Evolutionary conservation across 2,888 invertebrate genomes (phyloP).

Genomic region (Drosophila anomelani): DNA sequence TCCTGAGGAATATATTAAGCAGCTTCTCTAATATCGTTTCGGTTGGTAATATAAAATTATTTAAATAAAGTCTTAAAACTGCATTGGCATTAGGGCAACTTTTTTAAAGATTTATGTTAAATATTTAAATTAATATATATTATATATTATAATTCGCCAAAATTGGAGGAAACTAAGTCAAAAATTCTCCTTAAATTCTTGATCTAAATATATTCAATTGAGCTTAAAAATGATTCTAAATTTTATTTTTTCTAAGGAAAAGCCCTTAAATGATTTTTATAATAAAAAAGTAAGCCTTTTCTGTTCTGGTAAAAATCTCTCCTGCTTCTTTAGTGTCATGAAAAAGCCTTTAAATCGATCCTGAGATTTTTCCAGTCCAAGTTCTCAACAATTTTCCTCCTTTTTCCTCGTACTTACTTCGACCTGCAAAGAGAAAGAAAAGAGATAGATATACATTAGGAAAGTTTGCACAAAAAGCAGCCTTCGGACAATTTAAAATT

Average conservation of each 20-base stretch:
- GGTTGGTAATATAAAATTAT: too few species aligned
- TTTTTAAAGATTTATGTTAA: too few species aligned
- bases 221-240: neutral
- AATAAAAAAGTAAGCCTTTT: neutral
- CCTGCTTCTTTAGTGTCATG: neutral
- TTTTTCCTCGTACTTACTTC: slow-evolving; percentile 83
- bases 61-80: too few species aligned
- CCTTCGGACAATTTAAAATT: slow-evolving; percentile 62
- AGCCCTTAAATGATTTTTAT: too few species aligned
- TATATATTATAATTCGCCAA: too few species aligned
- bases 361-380: slow-evolving; percentile 10
- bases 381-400: neutral
- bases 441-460: slow-evolving; percentile 43
- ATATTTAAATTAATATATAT: too few species aligned
- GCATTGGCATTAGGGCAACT: too few species aligned
- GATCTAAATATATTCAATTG: neutral
- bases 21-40: neutral
- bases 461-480: slow-evolving; percentile 37
- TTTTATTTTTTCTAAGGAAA: neutral
- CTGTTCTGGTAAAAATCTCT: neutral
- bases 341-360: slow-evolving; percentile 18
- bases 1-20: neutral
- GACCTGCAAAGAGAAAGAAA: slow-evolving; percentile 82
- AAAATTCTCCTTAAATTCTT: too few species aligned
- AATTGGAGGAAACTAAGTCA: too few species aligned